Conservation (phyloP, 2,113 vertebrate genomes). For the Prionailurus bengalensis region DNA sequence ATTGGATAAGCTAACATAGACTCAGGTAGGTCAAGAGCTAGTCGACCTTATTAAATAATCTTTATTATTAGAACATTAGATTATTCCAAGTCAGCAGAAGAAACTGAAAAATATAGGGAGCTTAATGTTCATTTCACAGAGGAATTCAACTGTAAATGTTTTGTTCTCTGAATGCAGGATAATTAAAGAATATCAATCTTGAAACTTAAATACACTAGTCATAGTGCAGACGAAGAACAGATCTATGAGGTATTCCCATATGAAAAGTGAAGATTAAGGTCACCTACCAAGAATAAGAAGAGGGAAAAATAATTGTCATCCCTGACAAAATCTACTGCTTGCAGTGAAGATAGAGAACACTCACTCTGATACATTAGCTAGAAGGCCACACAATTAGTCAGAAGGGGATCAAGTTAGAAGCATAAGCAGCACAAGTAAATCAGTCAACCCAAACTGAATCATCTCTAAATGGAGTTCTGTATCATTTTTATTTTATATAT, state of each 20-base stretch:
- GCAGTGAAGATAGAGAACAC: conserved; percentile 22
- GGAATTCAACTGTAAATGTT: conserved; percentile 27
- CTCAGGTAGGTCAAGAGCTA: not conserved
- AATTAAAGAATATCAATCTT: conserved; percentile 30
- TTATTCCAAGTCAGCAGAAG: not conserved
- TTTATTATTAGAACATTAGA: not conserved
- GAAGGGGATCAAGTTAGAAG: not conserved
- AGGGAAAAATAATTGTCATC: not conserved
- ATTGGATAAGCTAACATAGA: not conserved
- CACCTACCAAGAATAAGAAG: not conserved
- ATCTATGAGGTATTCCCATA: not conserved
- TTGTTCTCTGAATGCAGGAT: conserved; percentile 3
- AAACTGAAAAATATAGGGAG: conserved; percentile 33
- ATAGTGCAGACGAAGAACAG: not conserved
- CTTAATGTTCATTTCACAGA: not conserved
- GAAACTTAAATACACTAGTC: not conserved
- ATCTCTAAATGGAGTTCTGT: not conserved
- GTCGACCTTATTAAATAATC: conserved; percentile 17
- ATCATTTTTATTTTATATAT: conserved; percentile 6
- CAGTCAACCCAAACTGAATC: not conserved
- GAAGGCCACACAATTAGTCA: not conserved
- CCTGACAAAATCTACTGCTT: conserved; percentile 24
- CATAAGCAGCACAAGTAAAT: not conserved
- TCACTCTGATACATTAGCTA: not conserved
- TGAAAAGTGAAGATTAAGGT: conserved; percentile 27